phyloP scores from a whole-genome alignment of 2,888 invertebrate species.

The Thelaira solivaga region DNA sequence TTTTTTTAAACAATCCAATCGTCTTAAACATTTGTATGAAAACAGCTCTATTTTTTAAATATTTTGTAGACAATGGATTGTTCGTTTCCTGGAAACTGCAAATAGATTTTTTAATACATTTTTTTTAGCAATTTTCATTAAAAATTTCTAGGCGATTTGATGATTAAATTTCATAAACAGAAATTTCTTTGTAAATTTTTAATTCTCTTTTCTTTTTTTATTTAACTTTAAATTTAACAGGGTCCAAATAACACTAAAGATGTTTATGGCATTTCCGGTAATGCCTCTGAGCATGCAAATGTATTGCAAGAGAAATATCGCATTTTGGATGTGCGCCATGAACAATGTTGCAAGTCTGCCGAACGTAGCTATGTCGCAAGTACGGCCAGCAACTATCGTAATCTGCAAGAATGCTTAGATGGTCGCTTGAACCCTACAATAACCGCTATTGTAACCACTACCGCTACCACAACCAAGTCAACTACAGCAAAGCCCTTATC shows the following conservation, averaged over 20 bases:
- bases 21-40: too few relatives aligned
- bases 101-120: too few relatives aligned
- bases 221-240: slow-evolving; percentile 58
- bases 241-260: slow-evolving; percentile 70
- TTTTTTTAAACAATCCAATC: too few relatives aligned
- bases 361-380: slow-evolving; percentile 69
- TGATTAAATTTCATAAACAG: too few relatives aligned
- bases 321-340: slow-evolving; percentile 67
- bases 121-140: too few relatives aligned
- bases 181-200: too few relatives aligned
- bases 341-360: slow-evolving; percentile 67
- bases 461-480: neutral
- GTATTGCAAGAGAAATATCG: slow-evolving; percentile 70
- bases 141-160: too few relatives aligned
- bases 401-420: slow-evolving; percentile 69
- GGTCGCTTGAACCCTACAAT: slow-evolving; percentile 65
- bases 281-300: slow-evolving; percentile 69
- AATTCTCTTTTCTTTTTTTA: neutral
- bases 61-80: too few relatives aligned
- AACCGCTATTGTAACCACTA: neutral
- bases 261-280: slow-evolving; percentile 71
- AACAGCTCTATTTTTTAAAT: too few relatives aligned
- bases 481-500: neutral
- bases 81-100: too few relatives aligned
- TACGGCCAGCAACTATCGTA: slow-evolving; percentile 69